phyloP scores from a whole-genome alignment of 1,140 invertebrate genomes.

The Heliconius himera region DNA sequence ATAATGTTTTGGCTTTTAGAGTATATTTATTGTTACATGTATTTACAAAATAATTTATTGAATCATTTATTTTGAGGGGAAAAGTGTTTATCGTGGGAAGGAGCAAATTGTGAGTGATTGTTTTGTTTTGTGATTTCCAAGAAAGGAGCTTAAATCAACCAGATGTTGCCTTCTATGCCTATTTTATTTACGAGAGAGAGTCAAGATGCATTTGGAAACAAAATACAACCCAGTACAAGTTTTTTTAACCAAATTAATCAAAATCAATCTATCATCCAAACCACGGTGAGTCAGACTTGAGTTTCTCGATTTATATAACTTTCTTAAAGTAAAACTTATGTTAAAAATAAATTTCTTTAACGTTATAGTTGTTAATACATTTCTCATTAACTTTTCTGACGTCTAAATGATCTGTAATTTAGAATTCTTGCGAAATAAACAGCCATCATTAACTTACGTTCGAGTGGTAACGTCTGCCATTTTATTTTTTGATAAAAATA shows the following conservation, averaged over 20 bases:
- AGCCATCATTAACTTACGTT: constrained; percentile 19
- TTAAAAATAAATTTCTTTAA: neutral
- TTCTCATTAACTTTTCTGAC: neutral
- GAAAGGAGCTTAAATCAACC: constrained; percentile 53
- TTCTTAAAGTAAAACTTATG: constrained; percentile 24
- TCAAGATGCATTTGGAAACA: constrained; percentile 73
- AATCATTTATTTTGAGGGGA: constrained; percentile 21
- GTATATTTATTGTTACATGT: constrained; percentile 6
- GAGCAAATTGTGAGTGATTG: constrained; percentile 46
- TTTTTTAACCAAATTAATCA: constrained; percentile 59
- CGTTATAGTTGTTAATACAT: neutral
- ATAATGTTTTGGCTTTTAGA: constrained; percentile 31
- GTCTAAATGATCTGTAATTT: neutral
- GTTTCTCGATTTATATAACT: constrained; percentile 49
- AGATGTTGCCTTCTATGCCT: constrained; percentile 83
- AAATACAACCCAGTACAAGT: constrained; percentile 67
- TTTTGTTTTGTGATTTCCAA: constrained; percentile 45
- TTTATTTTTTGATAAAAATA: constrained; percentile 49
- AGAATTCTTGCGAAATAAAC: neutral
- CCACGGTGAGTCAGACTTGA: constrained; percentile 59
- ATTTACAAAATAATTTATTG: constrained; percentile 16
- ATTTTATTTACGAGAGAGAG: constrained; percentile 74
- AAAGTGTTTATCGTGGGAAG: constrained; percentile 41
- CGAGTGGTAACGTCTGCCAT: constrained; percentile 51
- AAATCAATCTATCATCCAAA: constrained; percentile 56